Evolutionary conservation across 2,888 invertebrate species (phyloP), one percentile per base, ranked within the genome.

Genomic region (Archaeoteleia sp.): DNA sequence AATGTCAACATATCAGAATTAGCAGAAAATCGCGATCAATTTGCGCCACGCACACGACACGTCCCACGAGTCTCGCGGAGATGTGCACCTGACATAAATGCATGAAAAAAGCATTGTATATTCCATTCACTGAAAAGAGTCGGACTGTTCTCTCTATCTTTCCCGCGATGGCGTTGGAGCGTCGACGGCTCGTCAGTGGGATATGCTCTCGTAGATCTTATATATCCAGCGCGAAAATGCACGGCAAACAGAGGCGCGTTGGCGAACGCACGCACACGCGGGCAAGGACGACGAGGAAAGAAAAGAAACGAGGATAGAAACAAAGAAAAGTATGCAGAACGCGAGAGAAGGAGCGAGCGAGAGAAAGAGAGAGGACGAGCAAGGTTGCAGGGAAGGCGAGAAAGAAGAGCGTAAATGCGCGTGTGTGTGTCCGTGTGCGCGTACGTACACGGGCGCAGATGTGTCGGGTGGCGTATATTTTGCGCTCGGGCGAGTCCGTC

Each of bases 181-280:
- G 39, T 42, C 23, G 34, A 58, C 40, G 39, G 14, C 34, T 48
- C 46, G 37, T 46, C 30, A 54, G 35, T 35, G 42, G 23, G 46
- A 46, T 46, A 45, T 15, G 35, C 37, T 37, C 32, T 23, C 20
- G 57, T 43, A 34, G 37, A 45, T 14, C 35, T 45, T 45, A 43
- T 29, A 45, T 46, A 43, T 32, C 32, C 29, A 27, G 29, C 30
- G 30, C 39, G 51, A 27, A 17, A 1, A 1, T 32, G 25, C 10
- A 34, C 34, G 20, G 15, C 32, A 42, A 25, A 32, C 12, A 34
- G 25, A 15, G 27, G 8, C 15, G 10, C 13, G 9, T n/a, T 7
- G 30, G 34, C n/a, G 13, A 27, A 7, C 25, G 30, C 42, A 34
- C 43, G 23, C 7, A 42, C 40, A 14, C 15, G 17, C 7, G 37